phyloP scores from a whole-genome alignment of 2,888 invertebrate genomes.

The Glyphotaelius pellucidus region DNA sequence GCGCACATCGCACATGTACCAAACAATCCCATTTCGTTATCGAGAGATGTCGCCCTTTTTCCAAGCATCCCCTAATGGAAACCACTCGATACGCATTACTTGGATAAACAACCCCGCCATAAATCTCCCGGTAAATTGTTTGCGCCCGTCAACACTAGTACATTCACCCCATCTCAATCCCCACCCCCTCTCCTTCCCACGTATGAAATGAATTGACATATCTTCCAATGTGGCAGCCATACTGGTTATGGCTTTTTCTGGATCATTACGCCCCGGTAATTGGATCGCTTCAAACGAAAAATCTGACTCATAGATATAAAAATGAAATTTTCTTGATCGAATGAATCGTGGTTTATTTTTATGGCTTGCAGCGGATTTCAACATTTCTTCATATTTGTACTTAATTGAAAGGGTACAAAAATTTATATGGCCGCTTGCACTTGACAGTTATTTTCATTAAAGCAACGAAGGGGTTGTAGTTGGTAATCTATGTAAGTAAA shows the following conservation, averaged over 20 bases:
- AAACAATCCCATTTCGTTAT: conserved; percentile 40
- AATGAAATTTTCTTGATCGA: not conserved
- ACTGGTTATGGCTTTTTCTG: conserved; percentile 48
- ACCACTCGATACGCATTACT: conserved; percentile 53
- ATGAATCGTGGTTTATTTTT: not conserved
- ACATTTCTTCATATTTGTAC: not conserved
- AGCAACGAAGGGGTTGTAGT: not conserved
- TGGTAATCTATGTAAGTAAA: too few relatives aligned
- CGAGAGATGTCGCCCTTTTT: conserved; percentile 39
- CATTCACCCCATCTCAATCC: not conserved
- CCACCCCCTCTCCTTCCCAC: conserved; percentile 39
- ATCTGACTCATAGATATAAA: not conserved
- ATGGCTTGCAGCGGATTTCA: not conserved
- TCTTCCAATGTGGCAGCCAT: conserved; percentile 45
- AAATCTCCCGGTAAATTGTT: conserved; percentile 63
- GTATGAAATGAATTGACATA: conserved; percentile 64
- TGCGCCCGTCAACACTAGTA: conserved; percentile 60
- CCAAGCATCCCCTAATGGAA: conserved; percentile 47
- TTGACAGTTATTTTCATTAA: not conserved
- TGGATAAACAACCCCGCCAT: conserved; percentile 45
- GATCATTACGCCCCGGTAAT: conserved; percentile 46
- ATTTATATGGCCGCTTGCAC: not conserved
- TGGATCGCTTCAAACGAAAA: conserved; percentile 8
- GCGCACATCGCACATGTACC: not conserved
- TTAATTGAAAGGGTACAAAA: not conserved